Evolutionary conservation across 1,140 invertebrate genomes (phyloP), one percentile per base, ranked within the genome.

Genomic region (Heliconius eleuchia): DNA sequence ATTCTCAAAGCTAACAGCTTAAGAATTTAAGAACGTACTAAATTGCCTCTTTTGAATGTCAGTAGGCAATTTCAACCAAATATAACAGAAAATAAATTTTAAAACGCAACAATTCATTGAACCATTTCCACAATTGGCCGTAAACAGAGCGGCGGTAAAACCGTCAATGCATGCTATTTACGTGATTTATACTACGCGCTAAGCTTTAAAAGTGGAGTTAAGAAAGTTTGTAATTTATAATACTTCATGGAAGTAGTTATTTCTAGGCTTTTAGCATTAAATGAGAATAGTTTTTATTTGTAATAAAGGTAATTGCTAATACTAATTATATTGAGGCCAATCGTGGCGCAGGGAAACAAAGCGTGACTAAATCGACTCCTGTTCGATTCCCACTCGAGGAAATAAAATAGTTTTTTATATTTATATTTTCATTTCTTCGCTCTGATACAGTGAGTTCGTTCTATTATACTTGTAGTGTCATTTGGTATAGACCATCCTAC

Each of bases 151-250:
- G 55, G 52, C 79, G 16, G 76, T 83, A 81, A 81, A 85, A 75
- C 80, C 82, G 82, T 86, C 84, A 82, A 80, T 80, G 81, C 72
- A 79, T 74, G 79, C 82, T 82, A 82, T 86, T 83, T 82, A 86
- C 81, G 83, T 86, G 85, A 86, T 86, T 85, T 83, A 86, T 82
- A 83, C 75, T 80, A 74, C 76, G n/a, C 42, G n/a, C 42, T 73
- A 16, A 37, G 70, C 73, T 71, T 73, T 84, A 71, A 82, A 84
- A 83, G 52, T 81, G 73, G 50, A 55, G 66, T 77, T 77, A 74
- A 73, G 57, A 60, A 81, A 83, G 23, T 83, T 83, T 81, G 74
- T 76, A 83, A 81, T 78, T 74, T 77, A 83, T 83, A 75, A 74
- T 76, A 76, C 73, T 73, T 78, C 78, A 70, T 76, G 60, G 42